Base-by-base conservation (phyloP, 2,888 invertebrate genomes). In the Ptychoptera contaminata region DNA sequence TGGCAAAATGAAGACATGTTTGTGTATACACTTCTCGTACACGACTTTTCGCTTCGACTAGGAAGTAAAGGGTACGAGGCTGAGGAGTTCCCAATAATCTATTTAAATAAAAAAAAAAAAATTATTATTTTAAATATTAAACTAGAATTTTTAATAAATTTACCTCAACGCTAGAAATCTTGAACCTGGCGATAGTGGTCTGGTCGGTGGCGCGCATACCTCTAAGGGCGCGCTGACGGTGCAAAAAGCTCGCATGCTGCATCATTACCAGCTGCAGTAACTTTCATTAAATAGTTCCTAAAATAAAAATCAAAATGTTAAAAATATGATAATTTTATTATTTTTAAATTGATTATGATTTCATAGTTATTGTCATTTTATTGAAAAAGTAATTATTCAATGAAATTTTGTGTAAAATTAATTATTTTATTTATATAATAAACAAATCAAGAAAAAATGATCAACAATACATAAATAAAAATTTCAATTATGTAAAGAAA, bases 151-250 rank as follows among this genome's bases (percentile, higher is more conserved):
- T 39, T 36, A 12, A 23, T 29, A 36, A 15, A 51, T 55, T 54
- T 49, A 66, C 66, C 63, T 63, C 57, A 74, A 70, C 58, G 74
- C 73, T 63, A 73, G 65, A 62, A 74, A 74, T 59, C 74, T 70
- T 59, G 72, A 72, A 61, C 71, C 69, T 58, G 72, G 71, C 59
- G 73, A 72, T 58, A 73, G 68, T 56, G 64, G 64, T 59, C 64
- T 62, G 59, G 66, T 61, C 60, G 65, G 73, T 67, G 75, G 74
- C 69, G 72, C 73, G 72, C 79, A 80, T 71, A 79, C 79, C 76
- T 78, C 79, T 74, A 79, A 69, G 71, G 79, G 79, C 73, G 76
- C 76, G 77, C 79, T 80, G 76, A 81, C 79, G 76, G 79, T 79
- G 75, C 80, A 79, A 76, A 77, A 77, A 73, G 70, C 66, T 69